These are phyloP conservation scores for Vimba vimba DNA, from an alignment of 2,113 vertebrate species.

Conservation along the genomic window DNA sequence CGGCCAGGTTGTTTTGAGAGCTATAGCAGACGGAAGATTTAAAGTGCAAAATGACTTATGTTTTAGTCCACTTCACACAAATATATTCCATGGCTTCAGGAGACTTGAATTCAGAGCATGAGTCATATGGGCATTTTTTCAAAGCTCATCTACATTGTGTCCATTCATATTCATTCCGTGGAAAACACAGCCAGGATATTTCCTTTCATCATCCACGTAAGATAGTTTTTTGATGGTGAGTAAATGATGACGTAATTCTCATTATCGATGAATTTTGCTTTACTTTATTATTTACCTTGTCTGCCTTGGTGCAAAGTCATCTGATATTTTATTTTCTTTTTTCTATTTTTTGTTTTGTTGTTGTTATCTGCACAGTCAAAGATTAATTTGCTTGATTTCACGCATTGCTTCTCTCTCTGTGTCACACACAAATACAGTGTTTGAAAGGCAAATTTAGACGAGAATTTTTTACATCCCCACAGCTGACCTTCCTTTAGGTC, in stretches of 20 bases:
- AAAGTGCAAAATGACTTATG: background rate
- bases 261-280: background rate
- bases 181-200: background rate
- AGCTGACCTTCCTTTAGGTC: constrained; percentile 12
- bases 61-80: background rate
- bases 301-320: background rate
- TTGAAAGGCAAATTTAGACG: constrained; percentile 9
- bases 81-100: background rate
- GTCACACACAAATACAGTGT: constrained; percentile 8
- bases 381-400: background rate
- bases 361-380: background rate
- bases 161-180: background rate
- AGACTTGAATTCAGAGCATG: background rate
- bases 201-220: background rate
- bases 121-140: background rate
- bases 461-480: background rate
- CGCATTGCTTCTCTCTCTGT: background rate
- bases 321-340: background rate
- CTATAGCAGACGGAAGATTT: background rate
- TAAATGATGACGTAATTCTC: background rate
- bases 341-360: accelerated
- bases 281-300: background rate
- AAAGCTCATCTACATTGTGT: background rate
- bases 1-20: background rate
- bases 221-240: background rate